Percentiles rank a stretch among this genome's conserved stretches.
phyloP scores from a whole-genome alignment of 1,140 invertebrate genomes.

The Drosophila ogumai region DNA sequence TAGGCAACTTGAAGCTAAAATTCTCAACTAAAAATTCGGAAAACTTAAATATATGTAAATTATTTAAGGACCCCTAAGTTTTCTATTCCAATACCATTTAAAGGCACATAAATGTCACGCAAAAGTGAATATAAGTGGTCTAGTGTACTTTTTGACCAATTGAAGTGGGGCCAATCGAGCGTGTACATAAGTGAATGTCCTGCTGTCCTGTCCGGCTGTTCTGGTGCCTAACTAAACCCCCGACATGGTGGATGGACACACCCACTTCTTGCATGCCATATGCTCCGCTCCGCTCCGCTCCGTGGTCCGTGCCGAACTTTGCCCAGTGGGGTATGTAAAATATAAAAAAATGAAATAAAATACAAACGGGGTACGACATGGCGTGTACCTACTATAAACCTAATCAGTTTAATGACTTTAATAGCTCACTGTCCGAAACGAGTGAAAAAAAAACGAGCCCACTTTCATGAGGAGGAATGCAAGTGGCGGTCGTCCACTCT shows the following conservation, averaged over 20 bases:
- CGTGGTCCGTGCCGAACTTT: constrained; percentile 26
- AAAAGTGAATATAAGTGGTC: background rate
- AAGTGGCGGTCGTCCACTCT: constrained; percentile 13
- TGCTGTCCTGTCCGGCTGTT: constrained; percentile 20
- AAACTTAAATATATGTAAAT: background rate
- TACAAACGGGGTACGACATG: constrained; percentile 20
- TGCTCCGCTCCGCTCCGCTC: background rate
- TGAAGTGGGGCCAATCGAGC: constrained; percentile 3
- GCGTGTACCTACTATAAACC: constrained; percentile 32
- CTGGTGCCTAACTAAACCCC: background rate
- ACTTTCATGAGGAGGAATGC: constrained; percentile 26
- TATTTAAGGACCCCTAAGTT: background rate
- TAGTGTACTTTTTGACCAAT: constrained; percentile 21
- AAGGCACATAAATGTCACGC: background rate
- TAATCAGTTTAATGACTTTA: constrained; percentile 55
- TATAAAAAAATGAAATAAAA: constrained; percentile 3
- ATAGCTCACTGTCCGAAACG: constrained; percentile 37
- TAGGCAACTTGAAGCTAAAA: too few relatives aligned
- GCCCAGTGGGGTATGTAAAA: constrained; percentile 22
- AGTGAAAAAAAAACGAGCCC: constrained; percentile 12
- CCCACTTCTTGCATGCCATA: constrained; percentile 57
- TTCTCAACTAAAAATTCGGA: background rate
- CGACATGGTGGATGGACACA: constrained; percentile 26
- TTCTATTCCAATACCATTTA: background rate
- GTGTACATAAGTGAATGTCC: constrained; percentile 34